Percentiles rank a stretch among this genome's conserved stretches.
Conservation (phyloP, 2,888 invertebrate species). For the Alviniconcha strummeri region DNA sequence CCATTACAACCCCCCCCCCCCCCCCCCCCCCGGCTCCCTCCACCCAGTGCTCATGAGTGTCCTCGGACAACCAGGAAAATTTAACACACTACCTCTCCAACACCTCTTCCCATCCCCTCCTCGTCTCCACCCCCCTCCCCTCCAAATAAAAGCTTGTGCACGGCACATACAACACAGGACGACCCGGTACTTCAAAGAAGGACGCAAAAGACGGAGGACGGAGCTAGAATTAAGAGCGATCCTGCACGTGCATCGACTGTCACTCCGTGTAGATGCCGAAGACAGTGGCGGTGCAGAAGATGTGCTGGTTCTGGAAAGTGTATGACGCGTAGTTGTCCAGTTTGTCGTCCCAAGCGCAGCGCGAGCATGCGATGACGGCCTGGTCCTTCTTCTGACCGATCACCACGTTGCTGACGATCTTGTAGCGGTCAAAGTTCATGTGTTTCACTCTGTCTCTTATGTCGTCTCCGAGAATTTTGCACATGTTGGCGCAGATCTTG, state of each 20-base stretch:
- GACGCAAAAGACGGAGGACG: too few species aligned
- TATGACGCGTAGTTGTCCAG: slow-evolving; percentile 56
- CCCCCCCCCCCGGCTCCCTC: too few species aligned
- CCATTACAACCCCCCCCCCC: too few species aligned
- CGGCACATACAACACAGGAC: too few species aligned
- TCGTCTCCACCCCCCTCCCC: too few species aligned
- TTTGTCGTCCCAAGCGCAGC: slow-evolving; percentile 57
- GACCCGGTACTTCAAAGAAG: too few species aligned
- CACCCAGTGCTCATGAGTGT: too few species aligned
- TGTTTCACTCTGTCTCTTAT: slow-evolving; percentile 59
- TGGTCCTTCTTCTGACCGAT: slow-evolving; percentile 59
- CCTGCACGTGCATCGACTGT: background rate
- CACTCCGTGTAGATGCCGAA: slow-evolving; percentile 60
- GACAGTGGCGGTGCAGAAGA: slow-evolving; percentile 58
- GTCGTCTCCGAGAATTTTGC: slow-evolving; percentile 55
- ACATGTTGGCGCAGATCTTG: slow-evolving; percentile 52
- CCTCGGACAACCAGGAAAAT: too few species aligned
- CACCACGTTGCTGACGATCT: slow-evolving; percentile 52
- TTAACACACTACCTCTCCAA: too few species aligned
- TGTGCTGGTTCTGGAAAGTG: slow-evolving; percentile 49
- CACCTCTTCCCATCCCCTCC: too few species aligned
- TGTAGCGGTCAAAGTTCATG: slow-evolving; percentile 61
- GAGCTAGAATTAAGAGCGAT: too few species aligned
- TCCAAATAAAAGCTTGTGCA: too few species aligned
- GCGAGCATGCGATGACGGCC: slow-evolving; percentile 47